Percentiles rank a stretch among this genome's conserved stretches.
phyloP scores from a whole-genome alignment of 2,888 invertebrate genomes.

The Pandemis cinnamomeana region DNA sequence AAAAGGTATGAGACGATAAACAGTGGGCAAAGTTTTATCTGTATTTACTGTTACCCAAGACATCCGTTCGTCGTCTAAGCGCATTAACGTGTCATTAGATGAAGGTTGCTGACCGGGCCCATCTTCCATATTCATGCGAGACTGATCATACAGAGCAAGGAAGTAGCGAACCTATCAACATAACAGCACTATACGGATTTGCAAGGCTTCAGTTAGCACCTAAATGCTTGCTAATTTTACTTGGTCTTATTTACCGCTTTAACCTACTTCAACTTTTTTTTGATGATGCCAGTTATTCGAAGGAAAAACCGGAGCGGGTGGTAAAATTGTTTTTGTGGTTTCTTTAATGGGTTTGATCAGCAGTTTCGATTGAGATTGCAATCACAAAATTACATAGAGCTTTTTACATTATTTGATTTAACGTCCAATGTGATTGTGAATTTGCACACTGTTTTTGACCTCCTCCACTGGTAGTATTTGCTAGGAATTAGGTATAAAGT shows the following conservation, averaged over 20 bases:
- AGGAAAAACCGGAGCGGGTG: slow-evolving; percentile 9
- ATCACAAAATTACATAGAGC: not conserved
- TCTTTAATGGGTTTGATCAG: not conserved
- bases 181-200: slow-evolving; percentile 39
- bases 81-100: slow-evolving; percentile 80
- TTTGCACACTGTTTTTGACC: too few relatives aligned
- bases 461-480: too few relatives aligned
- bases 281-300: slow-evolving; percentile 24
- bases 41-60: slow-evolving; percentile 77
- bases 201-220: slow-evolving; percentile 39
- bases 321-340: slow-evolving; percentile 18
- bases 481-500: too few relatives aligned
- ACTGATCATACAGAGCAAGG: slow-evolving; percentile 32
- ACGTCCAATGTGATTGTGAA: too few relatives aligned
- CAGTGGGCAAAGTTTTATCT: slow-evolving; percentile 78
- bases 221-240: slow-evolving; percentile 39
- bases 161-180: slow-evolving; percentile 27
- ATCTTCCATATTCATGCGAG: slow-evolving; percentile 52
- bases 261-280: slow-evolving; percentile 27
- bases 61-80: slow-evolving; percentile 70
- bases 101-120: slow-evolving; percentile 79
- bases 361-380: not conserved
- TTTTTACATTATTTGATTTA: not conserved
- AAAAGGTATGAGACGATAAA: slow-evolving; percentile 65
- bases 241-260: slow-evolving; percentile 34